These are phyloP conservation scores for Drosophila suboccidentalis DNA, from an alignment of 2,888 invertebrate species.

Conservation along the genomic window DNA sequence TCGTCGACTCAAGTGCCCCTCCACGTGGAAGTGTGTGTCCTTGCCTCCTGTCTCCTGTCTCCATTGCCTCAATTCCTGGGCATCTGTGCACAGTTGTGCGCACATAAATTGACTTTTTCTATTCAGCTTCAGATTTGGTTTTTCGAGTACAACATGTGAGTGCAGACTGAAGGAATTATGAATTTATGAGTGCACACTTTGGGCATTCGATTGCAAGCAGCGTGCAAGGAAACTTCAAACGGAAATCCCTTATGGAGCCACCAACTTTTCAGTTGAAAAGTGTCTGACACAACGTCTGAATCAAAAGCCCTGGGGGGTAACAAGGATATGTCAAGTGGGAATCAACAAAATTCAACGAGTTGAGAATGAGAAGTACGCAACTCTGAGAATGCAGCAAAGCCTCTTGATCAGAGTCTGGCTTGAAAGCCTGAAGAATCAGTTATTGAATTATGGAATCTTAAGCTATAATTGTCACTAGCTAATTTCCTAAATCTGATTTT, in stretches of 20 bases:
- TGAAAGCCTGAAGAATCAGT: neutral
- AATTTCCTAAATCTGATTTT: too few relatives aligned
- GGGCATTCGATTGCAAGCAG: slow-evolving; percentile 18
- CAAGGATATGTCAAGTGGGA: slow-evolving; percentile 36
- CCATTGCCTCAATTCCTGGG: slow-evolving; percentile 17
- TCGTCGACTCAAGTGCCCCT: slow-evolving; percentile 77
- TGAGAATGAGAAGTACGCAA: neutral
- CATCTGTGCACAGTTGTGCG: slow-evolving; percentile 76
- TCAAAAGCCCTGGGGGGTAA: slow-evolving; percentile 36
- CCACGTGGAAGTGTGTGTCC: slow-evolving; percentile 13
- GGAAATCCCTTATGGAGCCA: slow-evolving; percentile 53
- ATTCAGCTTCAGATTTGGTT: slow-evolving; percentile 11
- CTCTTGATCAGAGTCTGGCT: neutral
- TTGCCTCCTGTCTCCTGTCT: slow-evolving; percentile 27
- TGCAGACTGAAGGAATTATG: slow-evolving; percentile 44
- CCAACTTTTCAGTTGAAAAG: slow-evolving; percentile 32
- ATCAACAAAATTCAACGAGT: slow-evolving; percentile 1
- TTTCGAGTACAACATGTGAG: slow-evolving; percentile 22
- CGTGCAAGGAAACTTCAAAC: slow-evolving; percentile 42
- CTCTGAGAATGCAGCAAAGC: neutral
- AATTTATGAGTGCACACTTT: slow-evolving; percentile 61
- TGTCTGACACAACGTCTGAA: slow-evolving; percentile 21
- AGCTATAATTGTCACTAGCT: neutral
- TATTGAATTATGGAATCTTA: neutral
- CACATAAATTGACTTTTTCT: slow-evolving; percentile 63